Conservation (phyloP, 1,140 invertebrate species). For the Heliconius eleuchia region DNA sequence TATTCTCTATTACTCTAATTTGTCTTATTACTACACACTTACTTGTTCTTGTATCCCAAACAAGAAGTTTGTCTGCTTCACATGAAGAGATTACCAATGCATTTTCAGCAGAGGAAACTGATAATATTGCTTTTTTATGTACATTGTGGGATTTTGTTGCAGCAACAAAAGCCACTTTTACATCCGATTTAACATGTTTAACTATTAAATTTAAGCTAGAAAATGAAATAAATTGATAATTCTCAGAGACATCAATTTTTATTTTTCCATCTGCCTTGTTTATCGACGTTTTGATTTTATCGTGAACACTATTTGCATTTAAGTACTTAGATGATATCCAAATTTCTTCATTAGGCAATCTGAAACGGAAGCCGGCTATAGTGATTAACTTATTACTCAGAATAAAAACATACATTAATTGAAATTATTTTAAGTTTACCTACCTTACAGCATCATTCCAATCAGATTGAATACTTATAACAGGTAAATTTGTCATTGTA, state of each 20-base stretch:
- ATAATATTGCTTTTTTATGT: constrained; percentile 76
- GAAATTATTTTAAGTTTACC: constrained; percentile 37
- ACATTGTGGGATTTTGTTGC: constrained; percentile 69
- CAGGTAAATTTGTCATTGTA: constrained; percentile 55
- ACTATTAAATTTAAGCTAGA: constrained; percentile 64
- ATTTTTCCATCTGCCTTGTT: constrained; percentile 65
- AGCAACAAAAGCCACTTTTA: constrained; percentile 75
- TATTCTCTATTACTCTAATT: too few relatives aligned
- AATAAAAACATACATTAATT: not conserved
- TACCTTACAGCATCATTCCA: constrained; percentile 78
- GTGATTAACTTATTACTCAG: not conserved
- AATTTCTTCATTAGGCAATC: constrained; percentile 65
- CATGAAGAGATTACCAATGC: constrained; percentile 84
- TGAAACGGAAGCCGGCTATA: constrained; percentile 43
- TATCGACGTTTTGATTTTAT: constrained; percentile 63
- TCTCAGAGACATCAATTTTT: constrained; percentile 64
- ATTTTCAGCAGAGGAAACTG: constrained; percentile 82
- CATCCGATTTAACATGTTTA: constrained; percentile 66
- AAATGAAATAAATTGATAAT: constrained; percentile 66
- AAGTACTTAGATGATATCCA: constrained; percentile 78
- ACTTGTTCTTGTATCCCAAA: constrained; percentile 85
- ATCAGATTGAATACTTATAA: constrained; percentile 75
- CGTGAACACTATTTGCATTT: constrained; percentile 69
- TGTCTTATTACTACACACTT: constrained; percentile 39
- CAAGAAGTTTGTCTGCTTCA: constrained; percentile 81